A percentile compares a stretch with the other conserved stretches of the same genome.
These are phyloP conservation scores for Lutraria rhynchaena DNA, from an alignment of 1,140 invertebrate species.

Conservation along the genomic window DNA sequence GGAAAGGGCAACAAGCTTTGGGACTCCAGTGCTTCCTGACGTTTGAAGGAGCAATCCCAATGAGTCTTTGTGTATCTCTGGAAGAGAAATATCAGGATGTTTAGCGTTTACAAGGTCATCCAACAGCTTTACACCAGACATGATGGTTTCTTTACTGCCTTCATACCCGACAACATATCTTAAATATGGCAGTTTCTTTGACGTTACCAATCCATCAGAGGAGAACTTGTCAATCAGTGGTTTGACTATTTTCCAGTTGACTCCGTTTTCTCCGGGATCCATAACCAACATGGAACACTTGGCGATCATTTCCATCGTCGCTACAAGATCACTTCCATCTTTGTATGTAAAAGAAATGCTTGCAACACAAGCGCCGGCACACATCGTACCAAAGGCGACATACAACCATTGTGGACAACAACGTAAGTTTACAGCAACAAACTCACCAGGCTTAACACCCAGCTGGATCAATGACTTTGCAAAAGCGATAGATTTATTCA, in stretches of 20 bases:
- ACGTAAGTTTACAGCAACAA: constrained; percentile 4
- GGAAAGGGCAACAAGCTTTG: constrained; percentile 22
- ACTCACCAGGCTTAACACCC: no score
- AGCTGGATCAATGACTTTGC: constrained; percentile 9
- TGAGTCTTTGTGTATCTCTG: not conserved
- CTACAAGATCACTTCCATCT: constrained; percentile 38
- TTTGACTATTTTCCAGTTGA: constrained; percentile 37
- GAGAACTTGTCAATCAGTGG: not conserved
- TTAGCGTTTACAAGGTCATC: not conserved
- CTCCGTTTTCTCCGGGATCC: constrained; percentile 13
- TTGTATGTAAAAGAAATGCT: constrained; percentile 25
- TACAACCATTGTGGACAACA: constrained; percentile 35
- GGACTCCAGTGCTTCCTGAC: constrained; percentile 47
- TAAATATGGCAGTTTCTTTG: constrained; percentile 8
- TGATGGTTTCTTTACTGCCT: not conserved
- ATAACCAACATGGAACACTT: constrained; percentile 15
- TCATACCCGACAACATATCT: constrained; percentile 20
- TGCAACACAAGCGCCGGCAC: not conserved
- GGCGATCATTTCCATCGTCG: constrained; percentile 11
- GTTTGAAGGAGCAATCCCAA: constrained; percentile 27
- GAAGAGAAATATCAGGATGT: not conserved
- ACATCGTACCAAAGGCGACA: constrained; percentile 10
- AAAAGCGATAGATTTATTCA: not conserved
- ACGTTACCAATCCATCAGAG: not conserved
- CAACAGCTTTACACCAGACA: not conserved